Evolutionary conservation across 2,797 vertebrate genomes (phyloP).

Genomic region (Odontamblyopus rebecca): DNA sequence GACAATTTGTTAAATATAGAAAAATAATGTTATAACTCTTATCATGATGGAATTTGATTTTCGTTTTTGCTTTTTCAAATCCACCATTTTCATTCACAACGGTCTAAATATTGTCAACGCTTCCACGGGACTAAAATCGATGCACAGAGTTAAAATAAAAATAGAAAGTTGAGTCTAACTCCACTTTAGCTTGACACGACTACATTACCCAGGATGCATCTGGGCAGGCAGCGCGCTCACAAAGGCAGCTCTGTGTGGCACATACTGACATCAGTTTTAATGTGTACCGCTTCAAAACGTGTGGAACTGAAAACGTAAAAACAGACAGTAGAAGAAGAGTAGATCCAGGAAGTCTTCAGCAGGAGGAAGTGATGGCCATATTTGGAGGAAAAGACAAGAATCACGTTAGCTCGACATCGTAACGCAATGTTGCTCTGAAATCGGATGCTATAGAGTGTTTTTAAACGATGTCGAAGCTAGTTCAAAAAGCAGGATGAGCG

Average conservation of each 20-base stretch:
- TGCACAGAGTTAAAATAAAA: slow-evolving; percentile 8
- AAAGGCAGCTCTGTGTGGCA: not conserved
- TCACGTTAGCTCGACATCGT: not conserved
- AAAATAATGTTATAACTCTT: slow-evolving; percentile 51
- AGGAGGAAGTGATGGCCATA: not conserved
- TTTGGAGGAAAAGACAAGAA: not conserved
- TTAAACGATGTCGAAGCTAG: too few relatives aligned
- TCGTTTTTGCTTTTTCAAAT: slow-evolving; percentile 14
- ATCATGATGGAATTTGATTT: slow-evolving; percentile 34
- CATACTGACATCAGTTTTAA: slow-evolving; percentile 36
- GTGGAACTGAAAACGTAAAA: not conserved
- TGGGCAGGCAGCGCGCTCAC: slow-evolving; percentile 1
- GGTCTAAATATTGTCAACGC: slow-evolving; percentile 62
- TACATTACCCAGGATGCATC: slow-evolving; percentile 29
- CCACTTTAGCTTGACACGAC: slow-evolving; percentile 24
- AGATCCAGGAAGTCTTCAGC: not conserved
- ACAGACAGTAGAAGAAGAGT: slow-evolving; percentile 10
- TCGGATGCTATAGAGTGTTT: too few relatives aligned
- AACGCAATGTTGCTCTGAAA: not conserved
- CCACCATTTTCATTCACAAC: slow-evolving; percentile 42
- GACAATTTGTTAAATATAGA: slow-evolving; percentile 60
- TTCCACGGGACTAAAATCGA: slow-evolving; percentile 11
- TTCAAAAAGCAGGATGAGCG: too few relatives aligned
- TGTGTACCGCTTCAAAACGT: slow-evolving; percentile 55
- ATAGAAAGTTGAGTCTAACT: slow-evolving; percentile 3